A percentile compares a stretch with the other conserved stretches of the same genome.
Evolutionary conservation across 2,888 invertebrate genomes (phyloP).

Genomic region (Sphaeridia pumilis): DNA sequence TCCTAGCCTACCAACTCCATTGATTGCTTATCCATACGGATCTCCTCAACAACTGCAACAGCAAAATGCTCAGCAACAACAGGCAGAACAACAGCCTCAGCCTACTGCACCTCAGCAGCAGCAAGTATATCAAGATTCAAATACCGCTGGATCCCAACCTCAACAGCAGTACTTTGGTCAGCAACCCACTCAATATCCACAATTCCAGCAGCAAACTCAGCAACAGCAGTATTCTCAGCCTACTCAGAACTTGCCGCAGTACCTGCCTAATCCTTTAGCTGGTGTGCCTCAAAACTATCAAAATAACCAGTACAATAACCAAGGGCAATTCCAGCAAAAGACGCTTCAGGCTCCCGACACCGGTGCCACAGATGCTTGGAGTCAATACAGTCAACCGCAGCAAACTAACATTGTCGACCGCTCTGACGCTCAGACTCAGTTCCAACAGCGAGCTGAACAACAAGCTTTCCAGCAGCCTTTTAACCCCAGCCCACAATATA

Average conservation of each 20-base stretch:
- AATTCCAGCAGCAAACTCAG: conserved; percentile 14
- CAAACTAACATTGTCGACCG: too few relatives aligned
- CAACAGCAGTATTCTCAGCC: conserved; percentile 40
- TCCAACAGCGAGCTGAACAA: conserved; percentile 3
- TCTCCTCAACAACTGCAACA: conserved; percentile 6
- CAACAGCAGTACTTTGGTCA: conserved; percentile 3
- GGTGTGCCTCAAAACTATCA: too few relatives aligned
- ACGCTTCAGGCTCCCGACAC: neutral
- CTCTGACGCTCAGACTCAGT: too few relatives aligned
- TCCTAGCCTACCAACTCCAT: conserved; percentile 7
- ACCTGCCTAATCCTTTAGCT: neutral
- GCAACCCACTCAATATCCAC: conserved; percentile 31
- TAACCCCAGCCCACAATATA: neutral
- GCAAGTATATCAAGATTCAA: conserved; percentile 3
- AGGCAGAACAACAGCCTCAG: conserved; percentile 38
- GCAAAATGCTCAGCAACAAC: conserved; percentile 38
- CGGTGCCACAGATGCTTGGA: neutral
- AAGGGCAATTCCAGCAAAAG: neutral
- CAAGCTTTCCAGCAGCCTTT: conserved; percentile 6
- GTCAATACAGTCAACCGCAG: conserved; percentile 22
- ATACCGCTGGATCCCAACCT: conserved; percentile 11
- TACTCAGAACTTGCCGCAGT: conserved; percentile 9
- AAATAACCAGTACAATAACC: too few relatives aligned
- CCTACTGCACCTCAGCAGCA: neutral
- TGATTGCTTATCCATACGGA: neutral